These are phyloP conservation scores for Ephialtes manifestator DNA, from an alignment of 2,888 invertebrate species.

Conservation along the genomic window DNA sequence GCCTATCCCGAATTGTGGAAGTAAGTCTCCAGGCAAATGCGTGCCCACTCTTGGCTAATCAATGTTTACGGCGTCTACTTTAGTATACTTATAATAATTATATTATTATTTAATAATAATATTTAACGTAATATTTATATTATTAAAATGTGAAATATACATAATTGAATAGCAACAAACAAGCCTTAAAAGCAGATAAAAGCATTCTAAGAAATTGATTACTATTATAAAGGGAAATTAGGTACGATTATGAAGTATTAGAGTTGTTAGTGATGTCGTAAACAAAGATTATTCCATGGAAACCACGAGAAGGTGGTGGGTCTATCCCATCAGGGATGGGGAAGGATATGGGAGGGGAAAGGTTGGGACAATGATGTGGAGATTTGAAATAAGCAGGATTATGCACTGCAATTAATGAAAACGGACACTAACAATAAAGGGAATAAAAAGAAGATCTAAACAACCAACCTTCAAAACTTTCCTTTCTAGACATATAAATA, in stretches of 20 bases:
- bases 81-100: too few relatives aligned
- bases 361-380: conserved; percentile 10
- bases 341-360: conserved; percentile 13
- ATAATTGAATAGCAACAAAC: too few relatives aligned
- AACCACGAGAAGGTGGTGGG: conserved; percentile 22
- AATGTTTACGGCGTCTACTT: conserved; percentile 1
- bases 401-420: too few relatives aligned
- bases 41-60: conserved; percentile 5
- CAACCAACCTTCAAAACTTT: too few relatives aligned
- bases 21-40: not conserved
- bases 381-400: not conserved
- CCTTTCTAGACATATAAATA: too few relatives aligned
- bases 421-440: too few relatives aligned
- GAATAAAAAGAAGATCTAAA: too few relatives aligned
- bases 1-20: too few relatives aligned
- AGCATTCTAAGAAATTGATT: not conserved
- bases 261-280: not conserved
- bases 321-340: conserved; percentile 6
- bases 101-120: too few relatives aligned
- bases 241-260: not conserved
- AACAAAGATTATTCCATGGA: conserved; percentile 12
- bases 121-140: too few relatives aligned
- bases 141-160: too few relatives aligned
- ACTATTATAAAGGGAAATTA: not conserved
- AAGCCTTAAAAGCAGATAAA: not conserved